phyloP scores from a whole-genome alignment of 37 sponge, comb jelly and placozoan species.

The Ephydatia muelleri region DNA sequence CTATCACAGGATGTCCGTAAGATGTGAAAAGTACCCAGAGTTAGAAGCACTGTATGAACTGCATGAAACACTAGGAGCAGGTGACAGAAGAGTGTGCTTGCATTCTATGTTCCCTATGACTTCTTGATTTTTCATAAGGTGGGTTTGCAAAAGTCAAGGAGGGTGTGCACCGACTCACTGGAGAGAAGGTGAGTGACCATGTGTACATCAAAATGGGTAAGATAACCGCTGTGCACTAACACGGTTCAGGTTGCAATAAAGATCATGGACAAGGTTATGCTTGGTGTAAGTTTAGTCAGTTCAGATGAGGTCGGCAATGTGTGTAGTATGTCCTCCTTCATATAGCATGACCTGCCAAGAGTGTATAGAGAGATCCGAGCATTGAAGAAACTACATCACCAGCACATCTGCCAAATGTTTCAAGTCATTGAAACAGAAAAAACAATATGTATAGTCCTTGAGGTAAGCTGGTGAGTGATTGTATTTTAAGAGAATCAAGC shows the following conservation, averaged over 20 bases:
- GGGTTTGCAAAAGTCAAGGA: constrained; percentile 97
- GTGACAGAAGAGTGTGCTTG: constrained; percentile 45
- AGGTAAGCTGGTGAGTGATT: no score
- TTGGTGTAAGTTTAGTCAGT: constrained; percentile 64
- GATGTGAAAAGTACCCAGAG: constrained; percentile 44
- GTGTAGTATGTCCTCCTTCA: background rate
- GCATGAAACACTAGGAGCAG: constrained; percentile 90
- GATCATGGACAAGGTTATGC: constrained; percentile 81
- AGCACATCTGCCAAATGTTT: constrained; percentile 92
- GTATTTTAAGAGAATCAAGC: no score
- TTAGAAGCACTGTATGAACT: constrained; percentile 67
- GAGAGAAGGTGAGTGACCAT: constrained; percentile 73
- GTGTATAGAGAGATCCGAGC: constrained; percentile 78
- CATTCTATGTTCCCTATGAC: background rate
- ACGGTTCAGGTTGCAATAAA: constrained; percentile 69
- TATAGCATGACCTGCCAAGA: constrained; percentile 85
- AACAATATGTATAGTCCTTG: constrained; percentile 76
- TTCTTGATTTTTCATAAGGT: constrained; percentile 66
- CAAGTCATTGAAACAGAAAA: constrained; percentile 85
- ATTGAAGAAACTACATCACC: constrained; percentile 82
- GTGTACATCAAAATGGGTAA: no score
- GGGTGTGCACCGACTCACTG: constrained; percentile 81
- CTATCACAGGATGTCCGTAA: background rate
- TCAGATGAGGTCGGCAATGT: background rate
- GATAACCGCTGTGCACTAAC: background rate